Evolutionary conservation across 2,113 vertebrate genomes (phyloP).

Genomic region (Tretioscincus oriximinensis): DNA sequence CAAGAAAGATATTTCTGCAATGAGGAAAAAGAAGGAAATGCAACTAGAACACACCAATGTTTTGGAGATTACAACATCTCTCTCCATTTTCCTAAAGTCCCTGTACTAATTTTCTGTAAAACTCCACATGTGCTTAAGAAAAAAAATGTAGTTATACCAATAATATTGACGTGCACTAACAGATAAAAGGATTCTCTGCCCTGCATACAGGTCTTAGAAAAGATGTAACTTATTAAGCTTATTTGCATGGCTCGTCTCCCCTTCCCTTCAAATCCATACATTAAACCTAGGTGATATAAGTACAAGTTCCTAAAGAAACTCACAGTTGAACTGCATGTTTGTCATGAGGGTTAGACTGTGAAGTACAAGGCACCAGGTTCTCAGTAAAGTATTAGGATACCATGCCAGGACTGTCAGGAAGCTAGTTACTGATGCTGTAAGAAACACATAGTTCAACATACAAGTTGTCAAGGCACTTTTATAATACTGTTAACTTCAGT

Average conservation of each 20-base stretch:
- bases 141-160: not conserved
- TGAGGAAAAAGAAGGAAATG: too few relatives aligned
- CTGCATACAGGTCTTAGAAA: not conserved
- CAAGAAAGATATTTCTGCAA: too few relatives aligned
- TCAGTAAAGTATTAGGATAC: slow-evolving; percentile 94
- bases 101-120: not conserved
- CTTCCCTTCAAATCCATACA: not conserved
- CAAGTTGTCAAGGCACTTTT: not conserved
- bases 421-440: slow-evolving; percentile 90
- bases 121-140: not conserved
- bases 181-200: not conserved
- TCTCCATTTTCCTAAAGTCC: too few relatives aligned
- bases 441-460: slow-evolving; percentile 28
- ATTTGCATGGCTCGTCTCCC: too few relatives aligned
- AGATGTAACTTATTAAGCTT: not conserved
- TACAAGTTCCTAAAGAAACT: slow-evolving; percentile 63
- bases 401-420: slow-evolving; percentile 95
- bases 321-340: slow-evolving; percentile 92
- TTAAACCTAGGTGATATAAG: not conserved
- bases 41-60: too few relatives aligned
- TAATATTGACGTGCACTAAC: not conserved
- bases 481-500: not conserved
- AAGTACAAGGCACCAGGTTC: slow-evolving; percentile 97
- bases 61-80: too few relatives aligned
- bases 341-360: slow-evolving; percentile 98